Evolutionary conservation across 2,888 invertebrate species (phyloP), one percentile per base, ranked within the genome.

Genomic region (Heliconius erato): DNA sequence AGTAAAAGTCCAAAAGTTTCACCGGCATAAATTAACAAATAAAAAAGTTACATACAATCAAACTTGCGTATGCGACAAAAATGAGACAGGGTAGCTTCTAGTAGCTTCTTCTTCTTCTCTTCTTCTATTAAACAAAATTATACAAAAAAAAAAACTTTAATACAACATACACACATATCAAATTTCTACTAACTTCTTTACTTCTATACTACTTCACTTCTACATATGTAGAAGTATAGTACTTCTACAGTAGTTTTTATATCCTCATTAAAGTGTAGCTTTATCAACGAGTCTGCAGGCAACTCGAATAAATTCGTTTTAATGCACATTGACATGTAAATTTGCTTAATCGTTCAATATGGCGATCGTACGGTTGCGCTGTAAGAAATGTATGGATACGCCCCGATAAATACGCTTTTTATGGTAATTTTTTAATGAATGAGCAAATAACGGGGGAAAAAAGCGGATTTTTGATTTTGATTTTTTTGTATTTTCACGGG

Each of bases 241-340:
- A 59, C 26, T 74, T n/a, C 59, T 74, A 74, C 23, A 67, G 67
- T 78, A 77, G 81, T 81, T 81, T 79, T 77, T 81, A 71, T 71
- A 78, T 71, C 49, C 71, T 81, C 81, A 81, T 81, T 81, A 81
- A 81, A 81, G 49, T 59, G 63, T 28, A 35, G 63, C 77, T 69
- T 80, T 81, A 81, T 78, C 81, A 72, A 65, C 78, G 49, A 78
- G 69, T 81, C 81, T 77, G 81, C 79, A 79, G 81, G 81, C 81
- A 74, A 74, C 74, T 81, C 63, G 68, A 71, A 85, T 86, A 82
- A 79, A 84, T 82, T 83, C 82, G 84, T 82, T 84, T 54, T 79
- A 83, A 84, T 82, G 84, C 84, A 81, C 83, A 86, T 86, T 86
- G 87, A 86, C 85, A 86, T 86, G 86, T 86, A 86, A 87, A 87